phyloP scores from a whole-genome alignment of 2,797 vertebrate genomes.

The Yasuhikotakia modesta region DNA sequence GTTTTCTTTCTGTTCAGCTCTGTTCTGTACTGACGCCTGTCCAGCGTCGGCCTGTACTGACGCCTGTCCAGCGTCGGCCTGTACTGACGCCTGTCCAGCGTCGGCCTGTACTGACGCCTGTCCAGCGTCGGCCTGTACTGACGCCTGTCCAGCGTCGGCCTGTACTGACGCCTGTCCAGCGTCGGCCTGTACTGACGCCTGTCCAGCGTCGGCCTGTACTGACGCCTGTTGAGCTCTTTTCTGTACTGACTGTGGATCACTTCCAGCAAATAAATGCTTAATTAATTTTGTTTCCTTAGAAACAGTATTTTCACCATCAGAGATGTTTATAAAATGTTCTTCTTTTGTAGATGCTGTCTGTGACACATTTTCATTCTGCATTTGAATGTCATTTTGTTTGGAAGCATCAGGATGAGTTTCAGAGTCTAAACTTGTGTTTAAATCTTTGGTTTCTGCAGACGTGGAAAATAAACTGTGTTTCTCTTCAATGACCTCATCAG shows the following conservation, averaged over 20 bases:
- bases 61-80: too few species aligned
- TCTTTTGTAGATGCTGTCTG: constrained; percentile 10
- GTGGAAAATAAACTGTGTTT: background rate
- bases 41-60: too few species aligned
- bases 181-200: too few species aligned
- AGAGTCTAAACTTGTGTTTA: background rate
- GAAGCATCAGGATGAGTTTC: constrained; percentile 1
- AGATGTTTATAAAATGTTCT: background rate
- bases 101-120: too few species aligned
- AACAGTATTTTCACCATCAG: background rate
- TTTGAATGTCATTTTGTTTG: background rate
- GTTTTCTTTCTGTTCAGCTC: constrained; percentile 7
- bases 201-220: too few species aligned
- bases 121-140: too few species aligned
- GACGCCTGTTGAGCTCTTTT: too few species aligned
- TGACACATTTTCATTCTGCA: background rate
- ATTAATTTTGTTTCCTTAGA: background rate
- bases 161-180: too few species aligned
- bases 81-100: too few species aligned
- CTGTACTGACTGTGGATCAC: constrained; percentile 1
- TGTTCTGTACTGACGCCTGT: too few species aligned
- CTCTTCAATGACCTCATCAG: constrained; percentile 1
- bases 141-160: too few species aligned
- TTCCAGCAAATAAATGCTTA: constrained; percentile 1
- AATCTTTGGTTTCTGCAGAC: constrained; percentile 10